Percentiles rank a stretch among this genome's conserved stretches.
phyloP scores from a whole-genome alignment of 2,888 invertebrate genomes.

The Microctonus hyperodae region DNA sequence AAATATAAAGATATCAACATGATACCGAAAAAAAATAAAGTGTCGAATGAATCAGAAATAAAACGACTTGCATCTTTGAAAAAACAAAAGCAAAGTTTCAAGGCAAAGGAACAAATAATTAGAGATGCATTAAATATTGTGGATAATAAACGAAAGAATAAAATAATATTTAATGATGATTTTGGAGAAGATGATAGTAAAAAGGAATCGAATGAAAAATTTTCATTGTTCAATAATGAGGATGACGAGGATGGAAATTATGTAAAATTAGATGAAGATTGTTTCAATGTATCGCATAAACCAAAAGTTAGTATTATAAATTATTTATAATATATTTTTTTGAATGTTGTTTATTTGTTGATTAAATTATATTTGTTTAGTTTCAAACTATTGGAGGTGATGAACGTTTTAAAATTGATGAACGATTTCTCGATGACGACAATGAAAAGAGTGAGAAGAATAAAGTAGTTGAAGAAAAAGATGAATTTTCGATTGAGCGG shows the following conservation, averaged over 20 bases:
- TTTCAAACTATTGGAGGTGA: conserved; percentile 78
- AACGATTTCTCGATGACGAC: conserved; percentile 73
- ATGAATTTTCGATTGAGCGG: conserved; percentile 65
- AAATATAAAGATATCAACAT: too few relatives aligned
- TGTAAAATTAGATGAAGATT: conserved; percentile 66
- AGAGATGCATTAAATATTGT: conserved; percentile 71
- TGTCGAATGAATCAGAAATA: not conserved
- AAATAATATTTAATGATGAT: conserved; percentile 71
- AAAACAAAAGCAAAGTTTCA: conserved; percentile 71
- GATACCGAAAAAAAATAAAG: too few relatives aligned
- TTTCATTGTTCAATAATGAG: conserved; percentile 60
- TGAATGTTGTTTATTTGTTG: conserved; percentile 20
- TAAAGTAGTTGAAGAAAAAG: conserved; percentile 60
- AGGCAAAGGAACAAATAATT: conserved; percentile 71
- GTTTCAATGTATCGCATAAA: conserved; percentile 73
- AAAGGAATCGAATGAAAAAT: conserved; percentile 35
- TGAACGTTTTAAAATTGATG: conserved; percentile 77
- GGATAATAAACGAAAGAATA: conserved; percentile 68
- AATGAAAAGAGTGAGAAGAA: conserved; percentile 53
- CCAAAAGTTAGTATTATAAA: conserved; percentile 69
- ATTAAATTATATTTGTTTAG: conserved; percentile 57
- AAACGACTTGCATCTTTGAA: conserved; percentile 73
- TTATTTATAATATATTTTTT: conserved; percentile 15
- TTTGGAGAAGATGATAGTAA: conserved; percentile 40
- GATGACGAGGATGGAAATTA: conserved; percentile 66